Evolutionary conservation across 2,797 vertebrate species (phyloP).

Genomic region (Gymnopithys bicolor): DNA sequence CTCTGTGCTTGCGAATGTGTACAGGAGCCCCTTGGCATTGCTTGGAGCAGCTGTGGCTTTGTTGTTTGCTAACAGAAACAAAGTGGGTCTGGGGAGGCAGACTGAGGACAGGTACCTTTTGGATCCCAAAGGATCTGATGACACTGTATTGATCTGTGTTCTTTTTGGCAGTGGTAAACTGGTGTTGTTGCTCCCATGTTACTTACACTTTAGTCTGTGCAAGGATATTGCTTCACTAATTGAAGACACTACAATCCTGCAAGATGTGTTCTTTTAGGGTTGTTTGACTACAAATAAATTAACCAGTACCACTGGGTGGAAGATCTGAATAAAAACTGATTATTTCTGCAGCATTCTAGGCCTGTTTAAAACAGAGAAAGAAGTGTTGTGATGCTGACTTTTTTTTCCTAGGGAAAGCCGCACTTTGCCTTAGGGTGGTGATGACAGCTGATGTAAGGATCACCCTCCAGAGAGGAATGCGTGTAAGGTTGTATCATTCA

Average conservation of each 20-base stretch:
- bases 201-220: not conserved
- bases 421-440: not conserved
- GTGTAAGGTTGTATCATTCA: not conserved
- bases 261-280: not conserved
- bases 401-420: not conserved
- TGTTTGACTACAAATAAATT: not conserved
- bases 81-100: not conserved
- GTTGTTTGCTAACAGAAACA: not conserved
- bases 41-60: not conserved
- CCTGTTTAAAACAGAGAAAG: not conserved
- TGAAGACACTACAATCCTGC: not conserved
- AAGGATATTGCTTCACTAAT: not conserved
- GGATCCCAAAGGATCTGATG: not conserved
- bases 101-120: not conserved
- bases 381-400: not conserved
- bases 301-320: not conserved
- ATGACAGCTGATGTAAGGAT: not conserved
- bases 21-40: not conserved
- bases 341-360: not conserved
- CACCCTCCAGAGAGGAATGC: not conserved
- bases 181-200: not conserved
- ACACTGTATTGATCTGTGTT: not conserved
- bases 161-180: not conserved
- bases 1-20: not conserved
- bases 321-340: not conserved